phyloP scores from a whole-genome alignment of 2,888 invertebrate genomes.

The Ochropleura leucogaster region DNA sequence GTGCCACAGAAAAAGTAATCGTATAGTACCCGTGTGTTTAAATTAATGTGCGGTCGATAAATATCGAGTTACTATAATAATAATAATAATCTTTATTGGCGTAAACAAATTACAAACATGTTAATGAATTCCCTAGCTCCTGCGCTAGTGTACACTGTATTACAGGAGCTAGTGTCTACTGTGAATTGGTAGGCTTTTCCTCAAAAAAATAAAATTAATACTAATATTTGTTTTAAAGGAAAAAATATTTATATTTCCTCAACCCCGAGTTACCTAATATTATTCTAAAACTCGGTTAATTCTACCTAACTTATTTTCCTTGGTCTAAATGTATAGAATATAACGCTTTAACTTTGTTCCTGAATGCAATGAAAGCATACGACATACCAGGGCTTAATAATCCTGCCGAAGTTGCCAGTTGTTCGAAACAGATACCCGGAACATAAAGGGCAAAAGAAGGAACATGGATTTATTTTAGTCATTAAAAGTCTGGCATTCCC shows the following conservation, averaged over 20 bases:
- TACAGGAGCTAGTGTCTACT: too few species aligned
- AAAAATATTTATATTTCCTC: slow-evolving; percentile 1
- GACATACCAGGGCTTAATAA: background rate
- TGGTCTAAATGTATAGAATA: background rate
- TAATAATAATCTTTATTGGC: too few species aligned
- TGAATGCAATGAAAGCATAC: background rate
- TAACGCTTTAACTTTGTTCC: background rate
- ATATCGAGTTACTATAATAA: too few species aligned
- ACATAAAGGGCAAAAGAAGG: too few species aligned
- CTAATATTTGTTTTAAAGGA: background rate
- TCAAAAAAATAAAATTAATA: background rate
- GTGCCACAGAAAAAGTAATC: background rate
- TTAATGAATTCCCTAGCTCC: too few species aligned
- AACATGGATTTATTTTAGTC: too few species aligned
- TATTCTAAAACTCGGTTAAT: background rate
- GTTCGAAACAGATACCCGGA: too few species aligned
- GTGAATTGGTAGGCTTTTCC: background rate
- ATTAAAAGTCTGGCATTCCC: too few species aligned
- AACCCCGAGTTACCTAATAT: background rate
- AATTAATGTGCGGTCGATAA: background rate
- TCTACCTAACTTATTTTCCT: background rate
- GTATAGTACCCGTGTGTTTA: background rate
- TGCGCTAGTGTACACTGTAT: too few species aligned
- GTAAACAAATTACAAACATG: too few species aligned
- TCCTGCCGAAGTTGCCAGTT: too few species aligned